Percentiles rank a stretch among this genome's conserved stretches.
Evolutionary conservation across 1,140 invertebrate genomes (phyloP).

Genomic region (Reticulitermes speratus): DNA sequence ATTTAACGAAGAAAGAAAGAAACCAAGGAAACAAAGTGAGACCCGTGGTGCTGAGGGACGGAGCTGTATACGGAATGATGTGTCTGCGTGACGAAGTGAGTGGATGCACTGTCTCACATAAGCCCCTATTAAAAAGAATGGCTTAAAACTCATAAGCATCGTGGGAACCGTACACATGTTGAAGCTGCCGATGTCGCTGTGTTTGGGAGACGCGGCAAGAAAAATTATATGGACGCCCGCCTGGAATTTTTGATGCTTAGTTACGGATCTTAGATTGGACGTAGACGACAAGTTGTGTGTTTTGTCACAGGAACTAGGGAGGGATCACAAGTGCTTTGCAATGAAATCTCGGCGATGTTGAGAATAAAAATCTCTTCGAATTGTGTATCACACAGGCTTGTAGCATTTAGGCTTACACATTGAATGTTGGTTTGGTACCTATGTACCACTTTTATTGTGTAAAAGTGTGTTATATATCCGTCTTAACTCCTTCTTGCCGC

Average conservation of each 20-base stretch:
- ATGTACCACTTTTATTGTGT: too few relatives aligned
- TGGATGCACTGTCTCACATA: neutral
- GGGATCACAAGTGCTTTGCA: neutral
- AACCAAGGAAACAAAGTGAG: too few relatives aligned
- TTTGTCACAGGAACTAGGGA: neutral
- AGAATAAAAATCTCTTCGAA: neutral
- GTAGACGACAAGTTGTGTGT: neutral
- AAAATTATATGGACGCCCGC: neutral
- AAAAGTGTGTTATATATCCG: too few relatives aligned
- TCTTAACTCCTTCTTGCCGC: too few relatives aligned
- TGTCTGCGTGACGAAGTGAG: neutral
- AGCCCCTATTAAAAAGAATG: conserved; percentile 8
- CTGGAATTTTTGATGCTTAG: neutral
- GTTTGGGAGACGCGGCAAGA: too few relatives aligned
- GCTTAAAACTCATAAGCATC: neutral
- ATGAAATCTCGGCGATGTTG: neutral
- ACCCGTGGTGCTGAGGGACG: too few relatives aligned
- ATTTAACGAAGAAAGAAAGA: too few relatives aligned
- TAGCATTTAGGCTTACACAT: too few relatives aligned
- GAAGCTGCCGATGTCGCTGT: neutral
- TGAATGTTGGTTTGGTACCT: too few relatives aligned
- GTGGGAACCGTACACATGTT: neutral
- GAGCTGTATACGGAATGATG: neutral
- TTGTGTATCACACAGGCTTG: neutral
- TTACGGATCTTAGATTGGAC: neutral